Evolutionary conservation across 2,113 vertebrate species (phyloP).

Genomic region (Crotalus viridis): DNA sequence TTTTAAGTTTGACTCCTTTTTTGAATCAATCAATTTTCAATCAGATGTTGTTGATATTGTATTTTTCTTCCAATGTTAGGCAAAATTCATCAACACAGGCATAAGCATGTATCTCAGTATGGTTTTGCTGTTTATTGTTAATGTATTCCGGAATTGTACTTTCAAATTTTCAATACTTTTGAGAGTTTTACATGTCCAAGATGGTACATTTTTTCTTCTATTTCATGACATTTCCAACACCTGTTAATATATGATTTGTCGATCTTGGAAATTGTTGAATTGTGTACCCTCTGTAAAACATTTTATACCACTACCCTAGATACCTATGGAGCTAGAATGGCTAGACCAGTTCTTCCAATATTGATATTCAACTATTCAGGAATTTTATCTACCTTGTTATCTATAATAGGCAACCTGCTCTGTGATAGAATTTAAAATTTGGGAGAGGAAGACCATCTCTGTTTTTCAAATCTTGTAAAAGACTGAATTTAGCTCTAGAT

Average conservation of each 20-base stretch:
- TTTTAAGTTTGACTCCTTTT: not conserved
- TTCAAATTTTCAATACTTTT: not conserved
- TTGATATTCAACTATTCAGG: not conserved
- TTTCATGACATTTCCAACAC: not conserved
- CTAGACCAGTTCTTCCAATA: not conserved
- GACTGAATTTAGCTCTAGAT: not conserved
- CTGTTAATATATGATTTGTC: not conserved
- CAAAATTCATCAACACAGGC: not conserved
- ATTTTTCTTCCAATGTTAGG: not conserved
- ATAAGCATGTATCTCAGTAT: not conserved
- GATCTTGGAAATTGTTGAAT: not conserved
- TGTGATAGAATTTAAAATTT: not conserved
- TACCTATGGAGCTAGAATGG: not conserved
- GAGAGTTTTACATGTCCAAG: not conserved
- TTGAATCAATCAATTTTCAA: not conserved
- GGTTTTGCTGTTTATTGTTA: not conserved
- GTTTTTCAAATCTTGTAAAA: not conserved
- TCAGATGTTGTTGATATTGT: not conserved
- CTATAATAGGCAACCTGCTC: not conserved
- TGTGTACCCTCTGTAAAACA: not conserved
- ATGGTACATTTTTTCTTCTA: not conserved
- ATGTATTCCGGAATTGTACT: not conserved
- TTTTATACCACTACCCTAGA: not conserved
- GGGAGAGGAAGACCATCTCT: not conserved
- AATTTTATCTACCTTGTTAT: not conserved